Evolutionary conservation across 1,140 invertebrate species (phyloP), one percentile per base, ranked within the genome.

Genomic region (Bombus balteatus): DNA sequence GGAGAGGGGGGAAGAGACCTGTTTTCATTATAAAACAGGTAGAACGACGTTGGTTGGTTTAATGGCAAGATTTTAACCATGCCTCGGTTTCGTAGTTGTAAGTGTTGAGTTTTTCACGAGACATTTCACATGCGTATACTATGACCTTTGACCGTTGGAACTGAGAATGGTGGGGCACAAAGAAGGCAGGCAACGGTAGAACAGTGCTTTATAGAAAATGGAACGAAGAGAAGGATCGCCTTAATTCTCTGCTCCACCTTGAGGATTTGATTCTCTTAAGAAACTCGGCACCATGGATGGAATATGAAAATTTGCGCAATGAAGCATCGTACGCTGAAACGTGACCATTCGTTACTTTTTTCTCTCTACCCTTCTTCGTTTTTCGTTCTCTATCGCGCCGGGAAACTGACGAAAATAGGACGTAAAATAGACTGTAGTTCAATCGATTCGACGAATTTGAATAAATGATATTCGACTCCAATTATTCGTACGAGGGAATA

Each of bases 271-370:
- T 75, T 86, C 79, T 75, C 84, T 75, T 86, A 82, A 86, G 84
- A 57, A 74, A 80, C 68, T 80, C 70, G 43, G 28, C 70, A 37
- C 53, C 62, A 43, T 74, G 71, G 75, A 86, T 86, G 71, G 84
- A 82, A 82, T 75, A 86, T 82, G 84, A 86, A 86, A 75, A 86
- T 86, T 86, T 32, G 84, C n/a, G 62, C 79, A 70, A 86, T 75
- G 84, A 82, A 86, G 59, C 37, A 59, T n/a, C 62, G 13, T 62
- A 34, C 28, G 25, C 22, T 47, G 37, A 43, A 71, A 34, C 62
- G 76, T 59, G 34, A 28, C 22, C 62, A 47, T 83, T 83, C 65
- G 62, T 74, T 72, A 43, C 1, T 53, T 32, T n/a, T 71, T 22
- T 12, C 18, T 70, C 4, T 8, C n/a, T 1, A 3, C 2, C 0